Evolutionary conservation across 2,888 invertebrate genomes (phyloP), one percentile per base, ranked within the genome.

Genomic region (Lasioglossum leucozonium): DNA sequence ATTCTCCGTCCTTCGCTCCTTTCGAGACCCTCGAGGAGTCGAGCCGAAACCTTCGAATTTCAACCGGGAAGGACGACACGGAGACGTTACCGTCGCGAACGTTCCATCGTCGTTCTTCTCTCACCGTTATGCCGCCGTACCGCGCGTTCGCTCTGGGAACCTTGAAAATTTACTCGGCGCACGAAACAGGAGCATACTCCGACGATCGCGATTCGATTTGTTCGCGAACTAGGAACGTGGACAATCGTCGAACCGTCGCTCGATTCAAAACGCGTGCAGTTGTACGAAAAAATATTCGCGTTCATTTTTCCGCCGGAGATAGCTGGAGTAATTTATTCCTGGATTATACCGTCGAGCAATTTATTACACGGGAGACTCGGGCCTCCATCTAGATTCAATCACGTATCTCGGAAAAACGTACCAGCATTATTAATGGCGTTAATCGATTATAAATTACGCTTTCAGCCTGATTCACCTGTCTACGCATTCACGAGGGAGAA

Each of bases 21-120:
- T 30, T 37, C 72, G 37, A 44, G 65, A 76, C 51, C 67, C 55
- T 72, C 82, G 62, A 51, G 40, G 40, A 81, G 72, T 67, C 81
- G 62, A n/a, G n/a, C 65, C 37, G 42, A 22, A n/a, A 65, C 71
- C 71, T 51, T 40, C 79, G 26, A 72, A 13, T 72, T 26, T 65
- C 47, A 30, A 65, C 40, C 62, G 13, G 55, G 55, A 55, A 55
- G 55, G n/a, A 55, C 55, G 55, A 55, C 55, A 11, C n/a, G 11
- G 0, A 55, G 55, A 4, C 55, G 55, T 55, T n/a, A 10, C n/a
- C 55, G 55, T n/a, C 11, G 51, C 30, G 34, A 55, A 40, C n/a
- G 34, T 30, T 10, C 11, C 16, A 37, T 34, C 8, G 6, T 10
- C 51, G 22, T 6, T 8, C 22, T n/a, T n/a, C n/a, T n/a, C n/a